Base-by-base conservation (phyloP, 2,113 vertebrate genomes). In the Labeo rohita region DNA sequence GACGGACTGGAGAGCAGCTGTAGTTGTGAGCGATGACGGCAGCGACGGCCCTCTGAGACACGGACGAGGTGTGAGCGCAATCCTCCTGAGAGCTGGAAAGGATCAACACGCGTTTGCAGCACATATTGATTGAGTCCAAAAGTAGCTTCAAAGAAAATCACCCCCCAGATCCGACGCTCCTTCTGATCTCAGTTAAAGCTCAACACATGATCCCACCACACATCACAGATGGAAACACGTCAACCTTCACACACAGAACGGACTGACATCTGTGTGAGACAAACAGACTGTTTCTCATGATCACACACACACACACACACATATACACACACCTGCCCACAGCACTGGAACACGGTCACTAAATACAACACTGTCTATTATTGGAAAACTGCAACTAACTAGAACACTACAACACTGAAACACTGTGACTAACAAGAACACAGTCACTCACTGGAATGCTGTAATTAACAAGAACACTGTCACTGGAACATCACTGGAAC, bases 71-170 rank as follows among this genome's bases (percentile, higher is more conserved):
- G 21, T 73, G 43, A 73, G 10, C 9, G 21, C 43, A 2, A 13
- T 74, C 72, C 72, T 74, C 39, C 18, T 49, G 72, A 74, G 50
- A 78, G 75, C 50, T 78, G 50, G 23, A 74, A 12, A 77, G 75
- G 28, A 77, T 77, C 23, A 56, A 77, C 47, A 77, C 39, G 7
- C 8, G 28, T 36, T 52, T 56, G 50, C 50, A n/a, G 12, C 21
- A 77, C 28, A 50, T 34, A 78, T 54, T 36, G 75, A 77, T 36
- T 52, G 47, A 56, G 75, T 77, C 75, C 50, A 43, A 63, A 52
- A 52, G 63, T 63, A 78, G 75, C 49, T n/a, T 34, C 28, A 34
- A 50, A 77, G 23, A 77, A 65, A 85, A 49, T 18, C 65, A 45
- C 76, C 43, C 50, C 36, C 49, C 1, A 10, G 0, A 23, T 66